Percentiles rank a stretch among this genome's conserved stretches.
Evolutionary conservation across 2,888 invertebrate genomes (phyloP).

Genomic region (Leptopterna dolabrata): DNA sequence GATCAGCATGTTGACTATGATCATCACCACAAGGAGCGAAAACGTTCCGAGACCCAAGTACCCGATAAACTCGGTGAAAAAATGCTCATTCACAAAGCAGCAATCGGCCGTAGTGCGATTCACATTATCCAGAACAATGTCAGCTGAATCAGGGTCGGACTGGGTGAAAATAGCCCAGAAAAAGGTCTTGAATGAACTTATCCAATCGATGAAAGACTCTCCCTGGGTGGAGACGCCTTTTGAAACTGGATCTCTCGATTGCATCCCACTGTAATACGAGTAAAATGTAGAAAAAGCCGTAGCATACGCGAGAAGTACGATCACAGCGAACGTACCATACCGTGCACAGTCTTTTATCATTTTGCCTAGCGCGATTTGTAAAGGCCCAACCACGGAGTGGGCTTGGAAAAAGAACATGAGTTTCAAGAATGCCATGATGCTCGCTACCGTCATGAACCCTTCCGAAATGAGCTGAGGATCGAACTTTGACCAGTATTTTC

Average conservation of each 20-base stretch:
- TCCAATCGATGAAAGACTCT: slow-evolving; percentile 66
- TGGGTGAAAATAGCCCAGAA: slow-evolving; percentile 80
- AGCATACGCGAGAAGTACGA: not conserved
- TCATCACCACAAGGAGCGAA: slow-evolving; percentile 78
- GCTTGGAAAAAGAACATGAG: slow-evolving; percentile 75
- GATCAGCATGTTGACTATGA: slow-evolving; percentile 81
- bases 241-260: slow-evolving; percentile 70
- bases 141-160: slow-evolving; percentile 74
- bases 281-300: slow-evolving; percentile 68
- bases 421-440: slow-evolving; percentile 75
- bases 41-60: slow-evolving; percentile 76
- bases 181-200: slow-evolving; percentile 68
- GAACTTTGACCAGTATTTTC: slow-evolving; percentile 75
- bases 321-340: not conserved
- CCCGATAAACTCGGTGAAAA: slow-evolving; percentile 76
- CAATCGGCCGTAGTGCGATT: too few species aligned
- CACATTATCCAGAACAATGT: slow-evolving; percentile 74
- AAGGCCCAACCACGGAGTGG: slow-evolving; percentile 74
- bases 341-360: not conserved
- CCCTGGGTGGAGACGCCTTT: slow-evolving; percentile 70
- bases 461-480: slow-evolving; percentile 76
- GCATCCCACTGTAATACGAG: slow-evolving; percentile 76
- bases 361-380: slow-evolving; percentile 65
- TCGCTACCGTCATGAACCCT: slow-evolving; percentile 75
- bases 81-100: too few species aligned